Evolutionary conservation across 2,888 invertebrate species (phyloP).

Genomic region (Drosophila paracracens): DNA sequence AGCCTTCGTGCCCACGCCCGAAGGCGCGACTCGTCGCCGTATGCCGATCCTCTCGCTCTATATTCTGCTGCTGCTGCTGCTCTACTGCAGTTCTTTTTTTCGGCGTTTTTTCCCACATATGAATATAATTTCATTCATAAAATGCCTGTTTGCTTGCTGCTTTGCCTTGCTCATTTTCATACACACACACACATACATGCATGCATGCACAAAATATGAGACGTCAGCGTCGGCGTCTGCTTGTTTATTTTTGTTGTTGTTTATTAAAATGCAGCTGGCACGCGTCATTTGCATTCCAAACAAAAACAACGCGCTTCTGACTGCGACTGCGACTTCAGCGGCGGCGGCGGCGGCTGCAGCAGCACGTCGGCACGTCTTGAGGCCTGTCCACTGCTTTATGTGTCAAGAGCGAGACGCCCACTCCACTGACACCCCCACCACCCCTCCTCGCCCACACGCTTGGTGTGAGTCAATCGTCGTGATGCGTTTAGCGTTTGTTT

Average conservation of each 20-base stretch:
- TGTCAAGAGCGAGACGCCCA: conserved; percentile 64
- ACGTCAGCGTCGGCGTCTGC: conserved; percentile 32
- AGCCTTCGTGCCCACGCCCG: conserved; percentile 34
- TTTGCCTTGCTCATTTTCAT: conserved; percentile 30
- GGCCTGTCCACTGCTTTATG: conserved; percentile 59
- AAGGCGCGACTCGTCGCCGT: neutral
- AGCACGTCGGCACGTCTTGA: conserved; percentile 57
- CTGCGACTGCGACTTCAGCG: conserved; percentile 9
- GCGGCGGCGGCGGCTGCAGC: conserved; percentile 11
- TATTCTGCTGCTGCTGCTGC: conserved; percentile 22
- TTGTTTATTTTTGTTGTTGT: conserved; percentile 20
- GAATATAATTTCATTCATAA: conserved; percentile 76
- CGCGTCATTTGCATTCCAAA: conserved; percentile 50
- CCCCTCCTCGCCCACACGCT: neutral
- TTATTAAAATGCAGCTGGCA: conserved; percentile 46
- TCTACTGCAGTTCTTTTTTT: conserved; percentile 25
- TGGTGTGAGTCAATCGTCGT: conserved; percentile 1
- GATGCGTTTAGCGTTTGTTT: conserved; percentile 9
- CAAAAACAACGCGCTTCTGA: conserved; percentile 27
- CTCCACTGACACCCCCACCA: conserved; percentile 3
- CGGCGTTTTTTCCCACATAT: conserved; percentile 45
- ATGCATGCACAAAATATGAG: conserved; percentile 3
- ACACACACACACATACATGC: conserved; percentile 43
- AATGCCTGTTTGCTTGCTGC: conserved; percentile 46
- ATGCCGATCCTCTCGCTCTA: conserved; percentile 1